Conservation (phyloP, 2,113 vertebrate species). For the Ageneiosus marmoratus region DNA sequence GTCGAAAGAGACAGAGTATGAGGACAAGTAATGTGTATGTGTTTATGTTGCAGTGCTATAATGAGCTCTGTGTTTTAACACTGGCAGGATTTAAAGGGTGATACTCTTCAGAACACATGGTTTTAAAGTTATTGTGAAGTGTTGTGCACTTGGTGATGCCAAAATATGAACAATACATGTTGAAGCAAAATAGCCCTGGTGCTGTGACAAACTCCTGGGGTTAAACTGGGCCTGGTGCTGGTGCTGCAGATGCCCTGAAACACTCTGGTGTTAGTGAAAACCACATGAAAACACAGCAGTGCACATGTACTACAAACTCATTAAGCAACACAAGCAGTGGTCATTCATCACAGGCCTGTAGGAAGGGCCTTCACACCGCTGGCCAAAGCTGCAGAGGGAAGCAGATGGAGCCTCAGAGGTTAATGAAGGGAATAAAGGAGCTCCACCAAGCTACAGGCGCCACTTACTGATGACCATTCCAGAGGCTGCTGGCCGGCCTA, state of each 20-base stretch:
- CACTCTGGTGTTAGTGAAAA: constrained; percentile 49
- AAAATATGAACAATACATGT: constrained; percentile 39
- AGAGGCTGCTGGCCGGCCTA: constrained; percentile 39
- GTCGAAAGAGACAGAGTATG: constrained; percentile 29
- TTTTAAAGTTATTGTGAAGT: constrained; percentile 42
- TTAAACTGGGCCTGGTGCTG: constrained; percentile 33
- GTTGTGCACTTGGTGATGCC: constrained; percentile 34
- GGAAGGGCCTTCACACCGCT: constrained; percentile 53
- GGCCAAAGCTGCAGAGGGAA: constrained; percentile 37
- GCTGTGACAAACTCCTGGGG: constrained; percentile 38
- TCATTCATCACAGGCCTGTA: constrained; percentile 70
- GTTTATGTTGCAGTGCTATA: constrained; percentile 50
- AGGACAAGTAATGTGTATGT: constrained; percentile 35
- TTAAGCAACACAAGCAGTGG: constrained; percentile 59
- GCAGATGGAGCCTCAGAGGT: constrained; percentile 46
- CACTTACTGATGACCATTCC: constrained; percentile 46
- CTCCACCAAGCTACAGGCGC: constrained; percentile 45
- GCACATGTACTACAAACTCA: constrained; percentile 67
- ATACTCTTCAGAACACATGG: constrained; percentile 26
- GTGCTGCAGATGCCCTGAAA: constrained; percentile 43
- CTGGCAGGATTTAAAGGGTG: constrained; percentile 40
- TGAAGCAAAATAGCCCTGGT: constrained; percentile 28
- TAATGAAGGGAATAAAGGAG: constrained; percentile 55
- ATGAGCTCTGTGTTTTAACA: constrained; percentile 50
- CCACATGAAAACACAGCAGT: constrained; percentile 62